Base-by-base conservation (phyloP, 2,888 invertebrate species). In the Phaonia tiefii region DNA sequence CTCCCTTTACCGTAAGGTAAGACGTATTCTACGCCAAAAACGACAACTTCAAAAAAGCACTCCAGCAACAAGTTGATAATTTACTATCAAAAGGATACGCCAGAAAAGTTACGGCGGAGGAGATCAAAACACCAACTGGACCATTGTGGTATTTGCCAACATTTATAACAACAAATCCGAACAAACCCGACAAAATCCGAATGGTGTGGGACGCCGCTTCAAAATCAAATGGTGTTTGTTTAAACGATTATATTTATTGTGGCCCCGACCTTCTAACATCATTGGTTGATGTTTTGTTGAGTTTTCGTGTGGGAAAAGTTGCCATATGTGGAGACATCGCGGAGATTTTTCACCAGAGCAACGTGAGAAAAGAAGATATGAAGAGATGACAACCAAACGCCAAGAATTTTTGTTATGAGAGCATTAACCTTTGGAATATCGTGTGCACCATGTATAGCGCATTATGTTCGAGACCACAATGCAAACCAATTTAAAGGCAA, bases 181-280 rank as follows among this genome's bases (percentile, higher is more conserved):
- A 82, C 63, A 86, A 88, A 60, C 84, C 83, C 1, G 58, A 51
- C 3, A 74, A 58, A 31, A 15, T 58, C 3, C 15, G 76, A 4
- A 7, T 71, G 56, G 56, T 56, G n/a, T n/a, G n/a, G n/a, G n/a
- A n/a, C n/a, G n/a, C n/a, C n/a, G n/a, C n/a, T n/a, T n/a, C n/a
- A 31, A 70, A 67, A 31, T 37, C 31, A 3, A 56, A 71, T 17
- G 66, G 70, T 1, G 17, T 17, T 7, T 75, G 74, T 0, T 26
- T 72, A 49, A 49, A 49, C 39, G 7, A 26, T 70, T 2, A 56
- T 11, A 54, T 1, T 46, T 46, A 46, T 46, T n/a, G 54, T 22
- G 70, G 54, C 1, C 70, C 65, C n/a, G 89, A 89, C 60, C 51
- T 83, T 10, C 65, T 83, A 1, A 76, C 83, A 15, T 66, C 80